Evolutionary conservation across 2,888 invertebrate species (phyloP).

Genomic region (Lepeophtheirus nordmannii): DNA sequence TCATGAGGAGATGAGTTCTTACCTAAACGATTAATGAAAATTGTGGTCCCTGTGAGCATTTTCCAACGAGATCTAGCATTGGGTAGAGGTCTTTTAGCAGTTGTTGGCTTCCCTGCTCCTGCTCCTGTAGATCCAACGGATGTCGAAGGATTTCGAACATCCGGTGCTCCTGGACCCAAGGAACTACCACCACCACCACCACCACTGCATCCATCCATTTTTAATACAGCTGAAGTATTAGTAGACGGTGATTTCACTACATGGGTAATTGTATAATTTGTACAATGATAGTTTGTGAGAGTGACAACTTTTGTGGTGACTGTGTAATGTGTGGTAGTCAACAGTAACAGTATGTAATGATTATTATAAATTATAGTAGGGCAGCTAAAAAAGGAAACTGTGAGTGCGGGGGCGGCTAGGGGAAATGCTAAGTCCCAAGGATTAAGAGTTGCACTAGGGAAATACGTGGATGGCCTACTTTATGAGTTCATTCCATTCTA

Average conservation of each 20-base stretch:
- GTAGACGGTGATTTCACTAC: constrained; percentile 7
- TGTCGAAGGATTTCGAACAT: constrained; percentile 3
- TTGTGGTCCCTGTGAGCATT: constrained; percentile 24
- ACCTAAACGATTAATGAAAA: constrained; percentile 25
- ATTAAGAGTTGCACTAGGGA: no score
- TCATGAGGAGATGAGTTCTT: background rate
- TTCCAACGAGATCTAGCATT: constrained; percentile 24
- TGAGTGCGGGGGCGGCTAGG: no score
- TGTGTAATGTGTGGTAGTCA: no score
- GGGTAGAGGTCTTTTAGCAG: constrained; percentile 4
- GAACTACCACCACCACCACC: no score
- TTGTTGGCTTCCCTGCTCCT: background rate
- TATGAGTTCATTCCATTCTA: no score
- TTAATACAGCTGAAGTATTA: background rate
- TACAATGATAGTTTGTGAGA: background rate
- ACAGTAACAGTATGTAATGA: no score
- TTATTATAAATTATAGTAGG: no score
- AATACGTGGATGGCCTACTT: no score
- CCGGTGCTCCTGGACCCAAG: constrained; percentile 8
- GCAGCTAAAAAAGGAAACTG: no score
- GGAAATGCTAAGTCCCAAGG: no score
- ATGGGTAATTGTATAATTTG: background rate
- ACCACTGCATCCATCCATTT: background rate
- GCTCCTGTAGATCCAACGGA: background rate
- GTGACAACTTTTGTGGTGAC: no score